phyloP scores from a whole-genome alignment of 2,797 vertebrate species.

The Cyprinodon diabolis region DNA sequence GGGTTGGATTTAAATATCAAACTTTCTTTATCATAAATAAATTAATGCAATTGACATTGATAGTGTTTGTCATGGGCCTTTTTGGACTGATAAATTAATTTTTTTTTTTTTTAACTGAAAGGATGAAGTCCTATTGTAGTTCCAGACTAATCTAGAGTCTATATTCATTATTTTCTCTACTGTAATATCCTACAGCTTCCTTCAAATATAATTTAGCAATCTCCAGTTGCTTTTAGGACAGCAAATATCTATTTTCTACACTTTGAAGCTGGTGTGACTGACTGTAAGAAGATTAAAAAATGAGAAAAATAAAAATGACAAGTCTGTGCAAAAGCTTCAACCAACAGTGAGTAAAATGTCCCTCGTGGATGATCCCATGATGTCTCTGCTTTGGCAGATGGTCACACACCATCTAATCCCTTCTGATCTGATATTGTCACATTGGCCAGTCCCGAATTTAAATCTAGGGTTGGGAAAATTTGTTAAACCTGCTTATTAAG shows the following conservation, averaged over 20 bases:
- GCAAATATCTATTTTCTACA: neutral
- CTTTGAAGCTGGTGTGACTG: neutral
- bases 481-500: constrained; percentile 10
- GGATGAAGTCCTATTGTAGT: neutral
- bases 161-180: neutral
- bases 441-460: neutral
- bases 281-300: neutral
- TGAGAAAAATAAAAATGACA: neutral
- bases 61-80: neutral
- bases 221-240: neutral
- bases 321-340: neutral
- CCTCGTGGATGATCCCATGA: neutral
- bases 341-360: neutral
- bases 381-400: neutral
- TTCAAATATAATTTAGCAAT: neutral
- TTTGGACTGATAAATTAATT: neutral
- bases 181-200: neutral
- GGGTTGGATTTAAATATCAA: neutral
- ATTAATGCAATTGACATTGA: neutral
- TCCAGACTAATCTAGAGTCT: neutral
- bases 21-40: neutral
- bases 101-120: neutral
- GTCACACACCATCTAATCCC: neutral
- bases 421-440: neutral
- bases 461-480: neutral